Evolutionary conservation across 2,888 invertebrate species (phyloP).

Genomic region (Drosophila kuntzei): DNA sequence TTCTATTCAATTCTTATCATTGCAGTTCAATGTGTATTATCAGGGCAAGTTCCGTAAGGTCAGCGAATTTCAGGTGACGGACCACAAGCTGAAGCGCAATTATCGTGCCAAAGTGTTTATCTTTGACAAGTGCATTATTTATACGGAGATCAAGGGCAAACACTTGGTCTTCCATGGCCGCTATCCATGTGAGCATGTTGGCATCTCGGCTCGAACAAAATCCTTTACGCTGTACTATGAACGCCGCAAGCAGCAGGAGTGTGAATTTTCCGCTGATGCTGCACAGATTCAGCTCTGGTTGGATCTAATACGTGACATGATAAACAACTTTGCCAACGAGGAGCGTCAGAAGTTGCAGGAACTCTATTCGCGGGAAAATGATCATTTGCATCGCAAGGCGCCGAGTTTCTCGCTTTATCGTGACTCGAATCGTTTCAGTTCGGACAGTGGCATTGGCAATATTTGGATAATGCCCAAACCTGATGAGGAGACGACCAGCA

Average conservation of each 20-base stretch:
- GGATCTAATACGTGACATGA: conserved; percentile 84
- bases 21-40: conserved; percentile 84
- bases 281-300: conserved; percentile 80
- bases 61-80: conserved; percentile 83
- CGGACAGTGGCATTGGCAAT: conserved; percentile 85
- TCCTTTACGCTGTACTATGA: conserved; percentile 84
- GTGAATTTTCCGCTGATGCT: conserved; percentile 83
- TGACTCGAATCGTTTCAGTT: conserved; percentile 84
- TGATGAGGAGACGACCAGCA: conserved; percentile 69
- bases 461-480: conserved; percentile 83
- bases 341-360: conserved; percentile 83
- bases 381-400: conserved; percentile 82
- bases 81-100: conserved; percentile 80
- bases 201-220: conserved; percentile 81
- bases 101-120: conserved; percentile 84
- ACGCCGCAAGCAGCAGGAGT: conserved; percentile 84
- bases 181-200: conserved; percentile 84
- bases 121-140: conserved; percentile 85
- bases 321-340: conserved; percentile 80
- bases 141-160: conserved; percentile 84
- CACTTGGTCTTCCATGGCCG: conserved; percentile 84
- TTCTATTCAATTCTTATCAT: background rate
- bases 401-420: conserved; percentile 82
- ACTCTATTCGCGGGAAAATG: conserved; percentile 78
- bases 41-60: conserved; percentile 85